Conservation (phyloP, 1,140 invertebrate genomes). For the Drosophila virilis region DNA sequence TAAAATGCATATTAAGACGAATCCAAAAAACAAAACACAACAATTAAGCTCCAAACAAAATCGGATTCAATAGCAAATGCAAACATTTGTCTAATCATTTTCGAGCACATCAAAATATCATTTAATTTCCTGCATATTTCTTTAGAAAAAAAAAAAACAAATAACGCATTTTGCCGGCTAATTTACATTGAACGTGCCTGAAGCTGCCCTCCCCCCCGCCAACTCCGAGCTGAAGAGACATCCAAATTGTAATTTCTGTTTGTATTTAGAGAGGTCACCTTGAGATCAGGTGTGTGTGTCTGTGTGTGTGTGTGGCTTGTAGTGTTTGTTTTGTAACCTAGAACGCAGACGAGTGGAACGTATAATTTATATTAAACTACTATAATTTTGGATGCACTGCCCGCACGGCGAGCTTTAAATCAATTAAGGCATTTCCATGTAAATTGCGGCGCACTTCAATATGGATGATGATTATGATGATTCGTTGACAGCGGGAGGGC, state of each 20-base stretch:
- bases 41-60: slow-evolving; percentile 33
- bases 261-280: slow-evolving; percentile 63
- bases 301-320: slow-evolving; percentile 46
- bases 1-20: slow-evolving; percentile 36
- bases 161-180: slow-evolving; percentile 61
- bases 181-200: slow-evolving; percentile 75
- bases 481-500: neutral
- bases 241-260: slow-evolving; percentile 66
- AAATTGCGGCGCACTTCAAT: slow-evolving; percentile 75
- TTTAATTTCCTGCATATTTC: slow-evolving; percentile 74
- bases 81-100: slow-evolving; percentile 67
- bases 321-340: slow-evolving; percentile 74
- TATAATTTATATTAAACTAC: slow-evolving; percentile 81
- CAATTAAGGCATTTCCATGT: slow-evolving; percentile 78
- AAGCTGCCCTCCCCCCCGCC: slow-evolving; percentile 30
- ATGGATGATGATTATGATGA: slow-evolving; percentile 52
- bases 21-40: slow-evolving; percentile 13
- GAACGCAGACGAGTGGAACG: slow-evolving; percentile 73
- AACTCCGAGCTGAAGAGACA: slow-evolving; percentile 42
- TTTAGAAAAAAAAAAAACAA: slow-evolving; percentile 31
- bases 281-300: slow-evolving; percentile 52
- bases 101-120: slow-evolving; percentile 78
- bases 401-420: slow-evolving; percentile 42
- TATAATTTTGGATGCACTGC: slow-evolving; percentile 65
- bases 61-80: slow-evolving; percentile 56